These are phyloP conservation scores for Hirudo medicinalis DNA, from an alignment of 1,140 invertebrate genomes.

Conservation along the genomic window DNA sequence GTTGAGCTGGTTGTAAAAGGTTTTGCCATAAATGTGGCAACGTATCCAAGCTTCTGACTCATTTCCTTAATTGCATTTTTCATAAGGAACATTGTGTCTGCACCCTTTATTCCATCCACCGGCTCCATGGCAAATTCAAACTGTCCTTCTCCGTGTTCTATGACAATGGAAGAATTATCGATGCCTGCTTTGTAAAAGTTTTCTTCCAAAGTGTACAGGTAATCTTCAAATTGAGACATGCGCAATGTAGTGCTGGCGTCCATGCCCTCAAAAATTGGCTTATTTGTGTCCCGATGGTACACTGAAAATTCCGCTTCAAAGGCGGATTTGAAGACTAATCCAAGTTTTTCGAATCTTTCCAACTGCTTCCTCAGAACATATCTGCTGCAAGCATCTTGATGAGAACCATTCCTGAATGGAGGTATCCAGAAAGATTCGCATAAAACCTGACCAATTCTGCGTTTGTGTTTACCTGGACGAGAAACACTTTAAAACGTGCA, in stretches of 20 bases:
- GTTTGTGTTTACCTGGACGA: slow-evolving; percentile 10
- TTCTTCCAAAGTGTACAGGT: slow-evolving; percentile 14
- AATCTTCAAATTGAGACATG: slow-evolving; percentile 19
- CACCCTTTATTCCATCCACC: slow-evolving; percentile 10
- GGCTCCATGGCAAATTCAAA: slow-evolving; percentile 19
- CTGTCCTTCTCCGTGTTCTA: slow-evolving; percentile 22
- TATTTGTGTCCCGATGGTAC: slow-evolving; percentile 11
- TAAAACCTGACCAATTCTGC: slow-evolving; percentile 15
- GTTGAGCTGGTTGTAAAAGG: slow-evolving; percentile 12
- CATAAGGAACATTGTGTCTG: slow-evolving; percentile 14
- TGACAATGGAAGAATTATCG: slow-evolving; percentile 12
- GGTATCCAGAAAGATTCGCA: slow-evolving; percentile 17
- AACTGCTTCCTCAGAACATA: slow-evolving; percentile 21
- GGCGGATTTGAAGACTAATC: slow-evolving; percentile 15
- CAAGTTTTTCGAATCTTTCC: slow-evolving; percentile 12
- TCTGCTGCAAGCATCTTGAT: slow-evolving; percentile 17
- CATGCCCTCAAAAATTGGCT: slow-evolving; percentile 16
- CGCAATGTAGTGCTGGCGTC: slow-evolving; percentile 11
- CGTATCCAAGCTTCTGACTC: slow-evolving; percentile 10
- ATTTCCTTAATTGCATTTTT: slow-evolving; percentile 21
- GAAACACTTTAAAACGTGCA: neutral
- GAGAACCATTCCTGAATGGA: slow-evolving; percentile 4
- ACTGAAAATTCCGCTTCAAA: slow-evolving; percentile 22
- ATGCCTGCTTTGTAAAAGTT: slow-evolving; percentile 13
- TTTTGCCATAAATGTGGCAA: slow-evolving; percentile 26